phyloP scores from a whole-genome alignment of 2,797 vertebrate species.

The Rhincodon typus region DNA sequence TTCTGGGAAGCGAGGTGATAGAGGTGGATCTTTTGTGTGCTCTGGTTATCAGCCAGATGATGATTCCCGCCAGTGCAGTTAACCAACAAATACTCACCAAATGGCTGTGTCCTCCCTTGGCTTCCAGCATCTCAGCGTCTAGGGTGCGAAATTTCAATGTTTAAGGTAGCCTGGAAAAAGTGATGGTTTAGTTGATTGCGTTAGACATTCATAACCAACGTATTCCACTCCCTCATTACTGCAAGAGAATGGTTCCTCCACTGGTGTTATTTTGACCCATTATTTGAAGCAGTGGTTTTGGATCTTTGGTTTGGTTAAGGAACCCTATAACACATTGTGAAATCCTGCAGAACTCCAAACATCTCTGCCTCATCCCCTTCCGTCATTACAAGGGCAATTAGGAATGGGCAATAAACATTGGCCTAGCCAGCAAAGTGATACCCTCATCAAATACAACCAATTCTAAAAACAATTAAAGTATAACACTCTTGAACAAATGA shows the following conservation, averaged over 20 bases:
- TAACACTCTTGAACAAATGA: too few species aligned
- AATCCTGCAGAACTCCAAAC: too few species aligned
- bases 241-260: background rate
- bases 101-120: background rate
- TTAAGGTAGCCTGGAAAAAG: background rate
- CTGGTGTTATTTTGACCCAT: background rate
- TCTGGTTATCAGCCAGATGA: background rate
- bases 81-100: background rate
- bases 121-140: background rate
- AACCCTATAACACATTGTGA: too few species aligned
- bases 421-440: too few species aligned
- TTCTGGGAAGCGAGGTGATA: background rate
- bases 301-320: too few species aligned
- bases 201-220: background rate
- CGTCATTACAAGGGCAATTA: too few species aligned
- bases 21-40: background rate
- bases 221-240: background rate
- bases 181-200: background rate
- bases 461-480: too few species aligned
- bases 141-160: background rate
- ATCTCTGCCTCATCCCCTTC: too few species aligned
- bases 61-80: background rate
- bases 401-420: too few species aligned
- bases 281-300: background rate
- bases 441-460: too few species aligned